Evolutionary conservation across 2,797 vertebrate species (phyloP).

Genomic region (Poecilia velifera): DNA sequence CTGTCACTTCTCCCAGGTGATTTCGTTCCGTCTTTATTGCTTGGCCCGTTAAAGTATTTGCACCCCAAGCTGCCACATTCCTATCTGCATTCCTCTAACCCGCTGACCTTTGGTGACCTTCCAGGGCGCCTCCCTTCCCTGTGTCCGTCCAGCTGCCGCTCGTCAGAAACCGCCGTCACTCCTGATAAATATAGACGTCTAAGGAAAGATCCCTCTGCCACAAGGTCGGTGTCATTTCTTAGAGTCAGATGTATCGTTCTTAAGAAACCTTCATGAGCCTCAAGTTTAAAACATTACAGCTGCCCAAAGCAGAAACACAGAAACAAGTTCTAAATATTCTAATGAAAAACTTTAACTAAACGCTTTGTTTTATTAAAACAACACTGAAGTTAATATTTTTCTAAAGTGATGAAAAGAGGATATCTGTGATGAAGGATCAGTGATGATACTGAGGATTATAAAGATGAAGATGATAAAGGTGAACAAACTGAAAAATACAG

Average conservation of each 20-base stretch:
- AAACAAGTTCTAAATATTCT: no score
- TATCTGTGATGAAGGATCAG: not conserved
- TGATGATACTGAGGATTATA: not conserved
- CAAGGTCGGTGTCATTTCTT: not conserved
- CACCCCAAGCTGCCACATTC: slow-evolving; percentile 47
- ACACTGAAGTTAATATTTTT: not conserved
- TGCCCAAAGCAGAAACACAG: not conserved
- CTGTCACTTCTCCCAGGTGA: slow-evolving; percentile 46
- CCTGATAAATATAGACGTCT: slow-evolving; percentile 24
- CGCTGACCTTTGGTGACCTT: slow-evolving; percentile 58
- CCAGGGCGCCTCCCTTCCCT: slow-evolving; percentile 30
- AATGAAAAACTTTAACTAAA: no score
- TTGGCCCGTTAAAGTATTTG: slow-evolving; percentile 19
- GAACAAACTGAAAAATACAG: not conserved
- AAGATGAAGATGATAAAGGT: not conserved
- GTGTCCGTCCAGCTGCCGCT: slow-evolving; percentile 56
- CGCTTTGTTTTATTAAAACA: not conserved
- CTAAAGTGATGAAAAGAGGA: not conserved
- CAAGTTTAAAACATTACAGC: not conserved
- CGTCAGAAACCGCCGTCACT: slow-evolving; percentile 52
- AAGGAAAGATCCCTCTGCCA: not conserved
- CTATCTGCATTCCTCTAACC: slow-evolving; percentile 64
- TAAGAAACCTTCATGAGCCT: not conserved
- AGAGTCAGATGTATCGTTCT: not conserved
- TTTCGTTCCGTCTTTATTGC: slow-evolving; percentile 24